Conservation (phyloP, 2,888 invertebrate species). For the Acheta domesticus region DNA sequence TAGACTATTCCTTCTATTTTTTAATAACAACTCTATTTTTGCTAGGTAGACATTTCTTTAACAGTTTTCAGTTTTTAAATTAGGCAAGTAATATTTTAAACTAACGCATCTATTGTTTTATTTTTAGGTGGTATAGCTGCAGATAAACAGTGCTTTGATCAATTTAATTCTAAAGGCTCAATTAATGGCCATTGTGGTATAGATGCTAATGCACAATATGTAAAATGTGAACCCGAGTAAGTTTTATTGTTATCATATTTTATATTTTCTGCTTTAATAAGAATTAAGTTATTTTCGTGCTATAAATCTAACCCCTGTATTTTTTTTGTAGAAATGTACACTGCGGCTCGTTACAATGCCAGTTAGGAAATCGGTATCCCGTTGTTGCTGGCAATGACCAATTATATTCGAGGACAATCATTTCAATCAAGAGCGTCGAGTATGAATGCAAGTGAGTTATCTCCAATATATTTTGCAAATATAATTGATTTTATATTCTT, state of each 20-base stretch:
- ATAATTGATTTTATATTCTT: not conserved
- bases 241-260: constrained; percentile 45
- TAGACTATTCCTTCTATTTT: no score
- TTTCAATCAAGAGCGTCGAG: constrained; percentile 82
- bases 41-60: not conserved
- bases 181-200: constrained; percentile 95
- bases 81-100: not conserved
- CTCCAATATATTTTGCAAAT: constrained; percentile 19
- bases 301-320: constrained; percentile 20
- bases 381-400: constrained; percentile 74
- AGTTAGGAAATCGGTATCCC: constrained; percentile 79
- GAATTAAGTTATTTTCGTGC: not conserved
- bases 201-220: constrained; percentile 67
- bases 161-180: constrained; percentile 93
- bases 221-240: constrained; percentile 85
- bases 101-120: not conserved
- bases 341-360: constrained; percentile 94
- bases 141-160: constrained; percentile 85
- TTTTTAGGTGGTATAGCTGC: constrained; percentile 66
- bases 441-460: constrained; percentile 93
- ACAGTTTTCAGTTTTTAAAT: not conserved
- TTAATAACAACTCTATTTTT: no score
- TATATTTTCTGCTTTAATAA: not conserved
- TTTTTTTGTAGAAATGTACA: constrained; percentile 68
- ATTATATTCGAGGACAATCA: constrained; percentile 81